Evolutionary conservation across 2,888 invertebrate genomes (phyloP).

Genomic region (Harpalus rufipes): DNA sequence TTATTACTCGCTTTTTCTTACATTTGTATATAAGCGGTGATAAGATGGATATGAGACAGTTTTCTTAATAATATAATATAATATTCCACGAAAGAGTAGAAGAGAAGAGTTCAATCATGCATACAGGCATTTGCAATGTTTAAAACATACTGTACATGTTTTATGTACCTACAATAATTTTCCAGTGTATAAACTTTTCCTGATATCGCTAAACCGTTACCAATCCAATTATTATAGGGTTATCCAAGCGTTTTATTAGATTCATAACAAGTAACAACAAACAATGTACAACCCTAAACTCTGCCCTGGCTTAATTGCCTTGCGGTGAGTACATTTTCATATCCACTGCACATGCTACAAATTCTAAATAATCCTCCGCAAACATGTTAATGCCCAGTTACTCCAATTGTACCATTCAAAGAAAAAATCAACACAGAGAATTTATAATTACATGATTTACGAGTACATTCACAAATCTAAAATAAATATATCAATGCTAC

Average conservation of each 20-base stretch:
- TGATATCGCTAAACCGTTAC: background rate
- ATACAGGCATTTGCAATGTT: too few relatives aligned
- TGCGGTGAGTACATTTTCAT: background rate
- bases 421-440: background rate
- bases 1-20: too few relatives aligned
- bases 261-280: background rate
- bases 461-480: background rate
- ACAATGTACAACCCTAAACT: background rate
- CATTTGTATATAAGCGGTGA: too few relatives aligned
- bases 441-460: background rate
- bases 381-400: background rate
- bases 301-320: background rate
- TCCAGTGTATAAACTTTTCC: too few relatives aligned
- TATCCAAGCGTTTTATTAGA: conserved; percentile 1
- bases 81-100: too few relatives aligned
- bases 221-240: background rate
- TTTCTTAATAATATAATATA: too few relatives aligned
- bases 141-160: too few relatives aligned
- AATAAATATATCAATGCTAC: background rate
- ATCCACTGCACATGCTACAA: background rate
- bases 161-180: too few relatives aligned
- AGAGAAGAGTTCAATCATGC: too few relatives aligned
- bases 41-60: too few relatives aligned
- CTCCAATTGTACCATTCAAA: background rate
- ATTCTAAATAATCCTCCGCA: background rate